Conservation (phyloP, 2,888 invertebrate genomes). For the Hanleya hanleyi region DNA sequence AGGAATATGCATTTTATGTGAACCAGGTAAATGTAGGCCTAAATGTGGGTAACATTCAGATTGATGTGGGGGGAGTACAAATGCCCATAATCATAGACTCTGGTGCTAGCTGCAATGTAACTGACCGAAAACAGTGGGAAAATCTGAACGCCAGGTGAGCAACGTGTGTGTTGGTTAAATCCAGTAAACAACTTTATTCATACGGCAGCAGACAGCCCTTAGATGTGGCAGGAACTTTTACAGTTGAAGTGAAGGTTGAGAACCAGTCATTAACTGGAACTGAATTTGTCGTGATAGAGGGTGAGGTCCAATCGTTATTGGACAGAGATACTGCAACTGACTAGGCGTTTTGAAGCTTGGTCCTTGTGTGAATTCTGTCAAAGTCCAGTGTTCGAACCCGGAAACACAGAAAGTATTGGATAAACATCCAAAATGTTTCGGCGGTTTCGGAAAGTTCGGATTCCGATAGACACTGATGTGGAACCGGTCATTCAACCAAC, state of each 20-base stretch:
- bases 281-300: conserved; percentile 8
- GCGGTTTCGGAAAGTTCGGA: conserved; percentile 12
- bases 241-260: neutral
- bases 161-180: no score
- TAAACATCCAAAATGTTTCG: conserved; percentile 10
- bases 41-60: neutral
- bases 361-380: neutral
- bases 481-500: conserved; percentile 7
- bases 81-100: no score
- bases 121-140: no score
- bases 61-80: neutral
- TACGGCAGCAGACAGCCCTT: no score
- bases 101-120: no score
- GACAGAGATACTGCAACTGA: neutral
- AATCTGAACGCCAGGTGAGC: no score
- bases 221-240: neutral
- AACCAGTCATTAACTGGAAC: neutral
- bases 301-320: neutral
- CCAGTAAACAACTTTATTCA: neutral
- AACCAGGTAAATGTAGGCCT: neutral
- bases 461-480: conserved; percentile 6
- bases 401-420: neutral
- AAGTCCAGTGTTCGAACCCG: neutral
- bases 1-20: neutral
- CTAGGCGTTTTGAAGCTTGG: neutral